These are phyloP conservation scores for Vultur gryphus DNA, from an alignment of 2,797 vertebrate genomes.

Conservation along the genomic window DNA sequence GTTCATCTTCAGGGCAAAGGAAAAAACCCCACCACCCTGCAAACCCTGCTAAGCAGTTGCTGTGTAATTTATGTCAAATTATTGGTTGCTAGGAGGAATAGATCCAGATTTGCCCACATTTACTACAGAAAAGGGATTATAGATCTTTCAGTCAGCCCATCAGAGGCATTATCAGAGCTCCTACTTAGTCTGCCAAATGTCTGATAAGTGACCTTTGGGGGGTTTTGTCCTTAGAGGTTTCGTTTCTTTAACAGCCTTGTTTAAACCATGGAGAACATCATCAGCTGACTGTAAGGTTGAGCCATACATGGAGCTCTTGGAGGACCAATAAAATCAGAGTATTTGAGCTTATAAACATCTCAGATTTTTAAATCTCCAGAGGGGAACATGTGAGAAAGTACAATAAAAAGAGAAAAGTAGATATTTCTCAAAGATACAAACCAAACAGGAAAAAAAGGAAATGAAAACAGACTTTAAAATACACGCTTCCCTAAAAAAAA, in stretches of 20 bases:
- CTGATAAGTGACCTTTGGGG: neutral
- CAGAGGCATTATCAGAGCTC: slow-evolving; percentile 10
- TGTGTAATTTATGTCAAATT: slow-evolving; percentile 62
- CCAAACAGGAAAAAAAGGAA: neutral
- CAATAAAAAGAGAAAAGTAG: neutral
- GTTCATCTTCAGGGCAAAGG: slow-evolving; percentile 68
- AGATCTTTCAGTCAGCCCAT: slow-evolving; percentile 32
- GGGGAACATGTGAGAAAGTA: slow-evolving; percentile 17
- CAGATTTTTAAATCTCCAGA: slow-evolving; percentile 14
- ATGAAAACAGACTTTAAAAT: neutral
- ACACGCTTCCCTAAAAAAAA: neutral
- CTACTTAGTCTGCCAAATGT: slow-evolving; percentile 6
- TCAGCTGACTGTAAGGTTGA: neutral
- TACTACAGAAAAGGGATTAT: slow-evolving; percentile 31
- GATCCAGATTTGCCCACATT: slow-evolving; percentile 25
- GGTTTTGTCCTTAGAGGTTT: neutral
- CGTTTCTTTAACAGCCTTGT: neutral
- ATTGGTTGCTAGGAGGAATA: slow-evolving; percentile 49
- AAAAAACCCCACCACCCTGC: neutral
- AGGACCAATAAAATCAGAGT: slow-evolving; percentile 19
- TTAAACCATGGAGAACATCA: slow-evolving; percentile 5
- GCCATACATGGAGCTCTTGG: neutral
- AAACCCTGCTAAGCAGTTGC: slow-evolving; percentile 25
- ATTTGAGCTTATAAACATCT: slow-evolving; percentile 19
- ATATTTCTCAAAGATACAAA: slow-evolving; percentile 13